Conservation (phyloP, 1,140 invertebrate species). For the Lineus longissimus region DNA sequence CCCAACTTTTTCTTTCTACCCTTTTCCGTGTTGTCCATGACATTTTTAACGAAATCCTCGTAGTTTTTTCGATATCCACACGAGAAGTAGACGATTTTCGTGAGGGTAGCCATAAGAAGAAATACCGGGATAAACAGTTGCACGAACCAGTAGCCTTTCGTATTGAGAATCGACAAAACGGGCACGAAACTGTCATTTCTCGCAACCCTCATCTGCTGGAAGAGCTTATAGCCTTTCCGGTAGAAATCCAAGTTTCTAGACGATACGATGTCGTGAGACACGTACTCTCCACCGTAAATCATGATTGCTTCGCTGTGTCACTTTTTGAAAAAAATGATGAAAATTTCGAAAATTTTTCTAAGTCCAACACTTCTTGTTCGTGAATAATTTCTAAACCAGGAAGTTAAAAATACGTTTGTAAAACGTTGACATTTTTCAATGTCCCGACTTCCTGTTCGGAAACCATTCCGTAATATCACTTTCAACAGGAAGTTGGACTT, state of each 20-base stretch:
- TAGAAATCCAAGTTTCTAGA: constrained; percentile 2
- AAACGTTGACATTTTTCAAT: too few species aligned
- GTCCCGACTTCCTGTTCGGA: too few species aligned
- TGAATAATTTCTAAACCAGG: too few species aligned
- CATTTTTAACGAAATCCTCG: background rate
- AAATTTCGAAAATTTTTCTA: too few species aligned
- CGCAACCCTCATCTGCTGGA: background rate
- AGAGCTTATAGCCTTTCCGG: background rate
- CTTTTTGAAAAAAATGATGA: too few species aligned
- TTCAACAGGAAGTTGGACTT: too few species aligned
- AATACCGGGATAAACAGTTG: background rate
- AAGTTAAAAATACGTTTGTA: too few species aligned
- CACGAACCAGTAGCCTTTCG: background rate
- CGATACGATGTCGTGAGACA: background rate
- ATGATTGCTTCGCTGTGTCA: background rate
- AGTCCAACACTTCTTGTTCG: too few species aligned
- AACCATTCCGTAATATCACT: too few species aligned
- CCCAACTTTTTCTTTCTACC: background rate
- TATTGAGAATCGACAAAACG: background rate
- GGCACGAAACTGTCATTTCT: background rate
- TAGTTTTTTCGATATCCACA: background rate
- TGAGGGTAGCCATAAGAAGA: background rate
- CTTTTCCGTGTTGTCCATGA: background rate
- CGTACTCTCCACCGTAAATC: background rate
- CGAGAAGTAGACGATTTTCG: background rate